Base-by-base conservation (phyloP, 2,888 invertebrate species). In the Drosophila tanythrix region DNA sequence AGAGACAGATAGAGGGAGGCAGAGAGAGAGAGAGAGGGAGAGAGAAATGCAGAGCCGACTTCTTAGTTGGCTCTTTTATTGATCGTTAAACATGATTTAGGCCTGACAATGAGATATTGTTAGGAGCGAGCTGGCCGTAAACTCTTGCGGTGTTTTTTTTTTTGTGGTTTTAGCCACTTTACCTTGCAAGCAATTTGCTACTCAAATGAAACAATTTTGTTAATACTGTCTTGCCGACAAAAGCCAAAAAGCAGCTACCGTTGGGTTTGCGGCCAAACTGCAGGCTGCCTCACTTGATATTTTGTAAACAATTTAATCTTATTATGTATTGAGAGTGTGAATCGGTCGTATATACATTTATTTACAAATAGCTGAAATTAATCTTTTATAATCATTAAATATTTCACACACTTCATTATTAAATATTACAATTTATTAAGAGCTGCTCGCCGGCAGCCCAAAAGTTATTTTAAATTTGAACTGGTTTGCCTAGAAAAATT, bases 41-140 rank as follows among this genome's bases (percentile, higher is more conserved):
- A n/a, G 36, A 35, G 33, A 43, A 50, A 56, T 58, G 35, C 46
- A 58, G 64, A 48, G 46, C 27, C 57, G 36, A 31, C 25, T 40
- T 67, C 69, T 69, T 48, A 40, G 56, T 64, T 66, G 66, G 59
- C 78, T 72, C 73, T 71, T 88, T 88, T 89, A 88, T 88, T 84
- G 88, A 85, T 86, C 90, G 87, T 88, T 88, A 88, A 88, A 88
- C 81, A 88, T 88, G 88, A 88, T 88, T 88, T 88, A 88, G 79
- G 62, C 84, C 81, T 79, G 78, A 89, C 88, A 89, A 87, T 87
- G 87, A 89, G 79, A 88, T 87, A 86, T 88, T 85, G 85, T 85
- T 88, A 85, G 73, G 73, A 58, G 75, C 69, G 66, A 69, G 61
- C 57, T 29, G 50, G 69, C 63, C 69, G 64, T 81, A 81, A 80